phyloP scores from a whole-genome alignment of 1,140 invertebrate genomes.

The Nebria ingens region DNA sequence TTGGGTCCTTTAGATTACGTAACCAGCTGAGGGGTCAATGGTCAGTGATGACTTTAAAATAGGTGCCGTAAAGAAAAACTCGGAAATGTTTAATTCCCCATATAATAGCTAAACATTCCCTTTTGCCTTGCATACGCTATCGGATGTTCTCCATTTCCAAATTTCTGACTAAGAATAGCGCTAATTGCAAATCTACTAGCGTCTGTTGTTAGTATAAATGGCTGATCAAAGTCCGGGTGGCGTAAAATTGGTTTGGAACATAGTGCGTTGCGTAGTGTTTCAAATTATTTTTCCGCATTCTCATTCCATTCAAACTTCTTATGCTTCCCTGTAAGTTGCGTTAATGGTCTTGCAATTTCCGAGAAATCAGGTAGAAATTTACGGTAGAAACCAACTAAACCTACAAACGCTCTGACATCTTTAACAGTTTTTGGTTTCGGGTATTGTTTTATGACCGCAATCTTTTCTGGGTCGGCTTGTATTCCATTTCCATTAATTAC shows the following conservation, averaged over 20 bases:
- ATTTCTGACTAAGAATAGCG: neutral
- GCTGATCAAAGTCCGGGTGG: neutral
- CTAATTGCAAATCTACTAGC: neutral
- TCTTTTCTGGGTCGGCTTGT: neutral
- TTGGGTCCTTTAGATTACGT: conserved; percentile 25
- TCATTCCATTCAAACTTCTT: too few relatives aligned
- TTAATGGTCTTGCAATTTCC: neutral
- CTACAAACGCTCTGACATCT: neutral
- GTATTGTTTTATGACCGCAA: neutral
- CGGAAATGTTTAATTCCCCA: conserved; percentile 28
- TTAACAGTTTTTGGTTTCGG: neutral
- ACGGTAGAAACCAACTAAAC: neutral
- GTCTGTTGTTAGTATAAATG: neutral
- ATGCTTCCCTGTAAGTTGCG: neutral
- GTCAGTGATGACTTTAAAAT: conserved; percentile 35
- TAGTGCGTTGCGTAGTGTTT: too few relatives aligned
- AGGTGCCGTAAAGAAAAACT: conserved; percentile 29
- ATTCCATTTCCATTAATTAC: conserved; percentile 8
- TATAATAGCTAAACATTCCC: conserved; percentile 36
- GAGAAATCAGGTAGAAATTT: neutral
- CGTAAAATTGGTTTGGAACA: neutral
- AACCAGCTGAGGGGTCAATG: conserved; percentile 34
- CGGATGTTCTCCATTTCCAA: neutral
- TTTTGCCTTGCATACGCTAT: neutral
- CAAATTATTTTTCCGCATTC: too few relatives aligned